Conservation (phyloP, 1,140 invertebrate species). For the Aphelinus atriplicis region DNA sequence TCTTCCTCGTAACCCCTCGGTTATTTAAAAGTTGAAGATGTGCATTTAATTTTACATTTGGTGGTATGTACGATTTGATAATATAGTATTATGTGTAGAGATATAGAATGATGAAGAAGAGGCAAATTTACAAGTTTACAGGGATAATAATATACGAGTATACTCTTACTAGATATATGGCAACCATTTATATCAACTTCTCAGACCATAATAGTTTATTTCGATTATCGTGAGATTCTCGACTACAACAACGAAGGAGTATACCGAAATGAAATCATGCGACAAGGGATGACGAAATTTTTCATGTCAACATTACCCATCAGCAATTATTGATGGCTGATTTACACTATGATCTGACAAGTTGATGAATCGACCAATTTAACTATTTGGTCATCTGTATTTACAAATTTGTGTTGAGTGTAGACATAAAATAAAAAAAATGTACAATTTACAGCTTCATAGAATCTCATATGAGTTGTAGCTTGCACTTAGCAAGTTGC, state of each 20-base stretch:
- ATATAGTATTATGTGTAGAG: not conserved
- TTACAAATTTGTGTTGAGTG: constrained; percentile 24
- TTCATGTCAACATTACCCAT: too few relatives aligned
- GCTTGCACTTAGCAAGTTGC: too few relatives aligned
- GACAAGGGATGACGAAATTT: too few relatives aligned
- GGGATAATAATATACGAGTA: constrained; percentile 8
- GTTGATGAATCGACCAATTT: not conserved
- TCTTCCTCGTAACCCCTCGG: too few relatives aligned
- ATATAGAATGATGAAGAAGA: not conserved
- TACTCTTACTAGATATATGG: constrained; percentile 10
- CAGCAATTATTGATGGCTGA: too few relatives aligned
- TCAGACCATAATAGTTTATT: constrained; percentile 23
- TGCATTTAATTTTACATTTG: too few relatives aligned
- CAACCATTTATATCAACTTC: constrained; percentile 7
- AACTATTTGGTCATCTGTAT: constrained; percentile 12
- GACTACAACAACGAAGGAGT: not conserved
- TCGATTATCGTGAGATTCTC: not conserved
- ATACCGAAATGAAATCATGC: too few relatives aligned
- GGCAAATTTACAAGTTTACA: constrained; percentile 11
- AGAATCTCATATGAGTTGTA: too few relatives aligned
- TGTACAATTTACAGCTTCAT: too few relatives aligned
- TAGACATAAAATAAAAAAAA: not conserved
- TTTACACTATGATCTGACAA: constrained; percentile 21
- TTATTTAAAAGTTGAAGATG: too few relatives aligned
- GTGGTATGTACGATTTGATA: constrained; percentile 17